Evolutionary conservation across 2,888 invertebrate species (phyloP).

Genomic region (Temnothorax rugatulus): DNA sequence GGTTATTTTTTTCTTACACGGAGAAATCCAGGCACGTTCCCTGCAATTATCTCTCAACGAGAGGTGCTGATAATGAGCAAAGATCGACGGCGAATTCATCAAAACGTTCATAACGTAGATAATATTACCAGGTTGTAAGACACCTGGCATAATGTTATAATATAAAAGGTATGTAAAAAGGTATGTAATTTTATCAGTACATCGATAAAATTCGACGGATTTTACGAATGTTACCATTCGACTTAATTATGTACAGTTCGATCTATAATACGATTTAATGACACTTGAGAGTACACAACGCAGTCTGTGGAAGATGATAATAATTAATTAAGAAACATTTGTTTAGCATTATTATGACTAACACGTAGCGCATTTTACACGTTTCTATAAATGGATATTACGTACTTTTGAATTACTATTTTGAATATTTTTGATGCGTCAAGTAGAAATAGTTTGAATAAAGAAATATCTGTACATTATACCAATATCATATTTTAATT

Average conservation of each 20-base stretch:
- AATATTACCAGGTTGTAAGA: neutral
- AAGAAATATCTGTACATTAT: neutral
- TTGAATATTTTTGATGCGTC: neutral
- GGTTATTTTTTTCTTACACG: slow-evolving; percentile 7
- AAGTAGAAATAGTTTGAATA: neutral
- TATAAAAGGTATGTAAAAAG: neutral
- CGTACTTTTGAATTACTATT: slow-evolving; percentile 19
- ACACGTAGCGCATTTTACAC: neutral
- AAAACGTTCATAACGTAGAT: neutral
- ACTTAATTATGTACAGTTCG: neutral
- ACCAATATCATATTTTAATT: neutral
- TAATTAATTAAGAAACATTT: slow-evolving; percentile 56
- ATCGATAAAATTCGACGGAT: neutral
- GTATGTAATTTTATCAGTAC: neutral
- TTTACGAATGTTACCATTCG: neutral
- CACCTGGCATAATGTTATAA: neutral
- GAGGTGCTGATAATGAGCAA: neutral
- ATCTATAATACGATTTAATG: slow-evolving; percentile 20
- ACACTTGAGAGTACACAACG: slow-evolving; percentile 20
- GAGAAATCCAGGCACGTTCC: neutral
- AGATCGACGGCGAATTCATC: slow-evolving; percentile 1
- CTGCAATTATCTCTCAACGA: slow-evolving; percentile 23
- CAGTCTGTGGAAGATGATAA: slow-evolving; percentile 6
- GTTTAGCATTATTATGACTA: slow-evolving; percentile 24
- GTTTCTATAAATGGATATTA: slow-evolving; percentile 1